phyloP scores from a whole-genome alignment of 2,888 invertebrate species.

The Halocaridina rubra region DNA sequence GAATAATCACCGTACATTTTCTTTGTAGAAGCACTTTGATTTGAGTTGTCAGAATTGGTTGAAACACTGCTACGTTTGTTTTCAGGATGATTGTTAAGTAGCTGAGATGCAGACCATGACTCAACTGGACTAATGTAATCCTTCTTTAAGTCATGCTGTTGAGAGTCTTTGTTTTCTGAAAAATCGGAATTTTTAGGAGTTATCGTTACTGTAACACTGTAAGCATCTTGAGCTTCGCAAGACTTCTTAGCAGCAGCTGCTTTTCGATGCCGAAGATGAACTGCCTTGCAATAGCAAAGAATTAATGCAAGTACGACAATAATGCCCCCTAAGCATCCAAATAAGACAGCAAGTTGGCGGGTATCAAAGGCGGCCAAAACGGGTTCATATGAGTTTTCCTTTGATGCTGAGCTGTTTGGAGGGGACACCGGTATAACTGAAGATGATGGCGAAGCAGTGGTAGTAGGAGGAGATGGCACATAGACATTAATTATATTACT shows the following conservation, averaged over 20 bases:
- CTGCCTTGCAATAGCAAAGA: slow-evolving; percentile 56
- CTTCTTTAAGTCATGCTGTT: slow-evolving; percentile 55
- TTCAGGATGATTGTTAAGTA: slow-evolving; percentile 52
- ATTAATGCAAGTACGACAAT: slow-evolving; percentile 33
- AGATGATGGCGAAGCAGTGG: slow-evolving; percentile 69
- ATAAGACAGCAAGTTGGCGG: slow-evolving; percentile 57
- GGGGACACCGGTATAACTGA: slow-evolving; percentile 25
- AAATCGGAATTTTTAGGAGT: slow-evolving; percentile 40
- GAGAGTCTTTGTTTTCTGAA: slow-evolving; percentile 38
- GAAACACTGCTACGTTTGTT: slow-evolving; percentile 54
- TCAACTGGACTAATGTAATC: slow-evolving; percentile 62
- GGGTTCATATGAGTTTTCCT: slow-evolving; percentile 31
- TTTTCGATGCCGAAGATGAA: slow-evolving; percentile 52
- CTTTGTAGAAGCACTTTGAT: slow-evolving; percentile 61
- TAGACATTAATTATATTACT: slow-evolving; percentile 73
- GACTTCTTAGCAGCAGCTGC: slow-evolving; percentile 49
- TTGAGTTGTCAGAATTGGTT: slow-evolving; percentile 56
- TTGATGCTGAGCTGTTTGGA: slow-evolving; percentile 66
- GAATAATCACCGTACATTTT: slow-evolving; percentile 53
- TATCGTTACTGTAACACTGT: slow-evolving; percentile 47
- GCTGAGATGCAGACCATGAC: slow-evolving; percentile 63
- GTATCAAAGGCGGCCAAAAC: slow-evolving; percentile 34
- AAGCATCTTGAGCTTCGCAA: slow-evolving; percentile 40
- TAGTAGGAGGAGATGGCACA: slow-evolving; percentile 72
- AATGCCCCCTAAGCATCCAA: slow-evolving; percentile 50